These are phyloP conservation scores for Drosophila pegasa DNA, from an alignment of 2,888 invertebrate genomes.

Conservation along the genomic window DNA sequence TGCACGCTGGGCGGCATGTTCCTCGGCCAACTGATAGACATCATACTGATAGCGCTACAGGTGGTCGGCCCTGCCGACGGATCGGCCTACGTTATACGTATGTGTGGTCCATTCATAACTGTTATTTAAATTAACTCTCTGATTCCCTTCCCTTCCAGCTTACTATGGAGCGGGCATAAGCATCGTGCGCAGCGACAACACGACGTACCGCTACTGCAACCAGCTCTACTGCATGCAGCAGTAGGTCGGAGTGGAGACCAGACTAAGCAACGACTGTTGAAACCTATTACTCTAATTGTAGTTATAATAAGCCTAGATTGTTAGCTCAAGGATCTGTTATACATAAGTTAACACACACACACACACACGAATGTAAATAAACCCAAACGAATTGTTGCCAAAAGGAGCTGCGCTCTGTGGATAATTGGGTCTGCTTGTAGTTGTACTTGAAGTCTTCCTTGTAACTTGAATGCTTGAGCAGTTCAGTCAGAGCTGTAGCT, in stretches of 20 bases:
- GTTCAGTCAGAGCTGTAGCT: slow-evolving; percentile 23
- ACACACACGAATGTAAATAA: slow-evolving; percentile 46
- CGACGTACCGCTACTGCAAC: slow-evolving; percentile 88
- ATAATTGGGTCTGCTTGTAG: slow-evolving; percentile 65
- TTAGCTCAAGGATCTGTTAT: slow-evolving; percentile 53
- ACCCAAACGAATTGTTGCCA: slow-evolving; percentile 61
- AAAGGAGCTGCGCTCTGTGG: slow-evolving; percentile 13
- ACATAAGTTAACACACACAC: slow-evolving; percentile 10
- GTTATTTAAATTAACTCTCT: not conserved
- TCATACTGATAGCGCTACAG: slow-evolving; percentile 90
- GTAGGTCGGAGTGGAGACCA: slow-evolving; percentile 15
- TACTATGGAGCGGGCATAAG: slow-evolving; percentile 95
- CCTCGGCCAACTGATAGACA: slow-evolving; percentile 96
- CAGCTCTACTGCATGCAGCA: slow-evolving; percentile 56
- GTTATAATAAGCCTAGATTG: slow-evolving; percentile 26
- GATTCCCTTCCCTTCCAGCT: slow-evolving; percentile 77
- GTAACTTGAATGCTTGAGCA: slow-evolving; percentile 30
- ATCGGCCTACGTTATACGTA: slow-evolving; percentile 94
- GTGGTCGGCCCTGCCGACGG: slow-evolving; percentile 97
- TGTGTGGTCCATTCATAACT: not conserved
- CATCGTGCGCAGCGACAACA: slow-evolving; percentile 92
- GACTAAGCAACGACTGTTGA: slow-evolving; percentile 69
- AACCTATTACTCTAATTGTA: slow-evolving; percentile 26
- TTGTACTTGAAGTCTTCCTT: slow-evolving; percentile 46
- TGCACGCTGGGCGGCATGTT: slow-evolving; percentile 99